Conservation (phyloP, 1,140 invertebrate genomes). For the Arion vulgaris region DNA sequence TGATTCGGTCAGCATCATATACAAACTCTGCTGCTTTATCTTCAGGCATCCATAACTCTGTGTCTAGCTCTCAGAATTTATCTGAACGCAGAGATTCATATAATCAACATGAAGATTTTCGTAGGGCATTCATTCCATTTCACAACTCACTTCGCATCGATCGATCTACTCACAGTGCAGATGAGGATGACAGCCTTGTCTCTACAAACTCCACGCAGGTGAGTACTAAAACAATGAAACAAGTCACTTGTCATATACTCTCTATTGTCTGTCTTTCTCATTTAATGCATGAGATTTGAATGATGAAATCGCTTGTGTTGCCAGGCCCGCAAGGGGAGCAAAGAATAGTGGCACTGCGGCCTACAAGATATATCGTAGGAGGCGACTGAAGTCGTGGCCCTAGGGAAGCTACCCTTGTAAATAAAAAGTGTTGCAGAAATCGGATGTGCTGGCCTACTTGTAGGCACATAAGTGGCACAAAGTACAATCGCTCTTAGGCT, state of each 20-base stretch:
- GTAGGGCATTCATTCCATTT: slow-evolving; percentile 49
- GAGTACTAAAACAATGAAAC: slow-evolving; percentile 27
- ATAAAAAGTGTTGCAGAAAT: too few relatives aligned
- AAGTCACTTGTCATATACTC: not conserved
- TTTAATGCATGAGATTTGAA: not conserved
- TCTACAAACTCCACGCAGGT: slow-evolving; percentile 58
- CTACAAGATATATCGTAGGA: too few relatives aligned
- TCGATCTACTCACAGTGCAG: slow-evolving; percentile 53
- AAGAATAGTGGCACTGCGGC: too few relatives aligned
- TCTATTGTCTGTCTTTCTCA: not conserved
- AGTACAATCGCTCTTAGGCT: too few relatives aligned
- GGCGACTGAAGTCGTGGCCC: too few relatives aligned
- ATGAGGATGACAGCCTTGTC: slow-evolving; percentile 59
- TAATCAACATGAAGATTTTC: slow-evolving; percentile 47
- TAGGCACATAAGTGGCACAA: too few relatives aligned
- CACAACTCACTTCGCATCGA: slow-evolving; percentile 41
- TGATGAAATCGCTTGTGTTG: not conserved
- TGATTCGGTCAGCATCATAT: slow-evolving; percentile 64
- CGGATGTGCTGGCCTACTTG: too few relatives aligned
- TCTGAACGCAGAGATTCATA: slow-evolving; percentile 51
- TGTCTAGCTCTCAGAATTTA: slow-evolving; percentile 59
- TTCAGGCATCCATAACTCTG: slow-evolving; percentile 46
- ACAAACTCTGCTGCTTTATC: slow-evolving; percentile 56
- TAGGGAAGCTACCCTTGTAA: too few relatives aligned
- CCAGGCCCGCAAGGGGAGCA: too few relatives aligned